Evolutionary conservation across 1,140 invertebrate species (phyloP).

Genomic region (Zeugodacus cucurbitae): DNA sequence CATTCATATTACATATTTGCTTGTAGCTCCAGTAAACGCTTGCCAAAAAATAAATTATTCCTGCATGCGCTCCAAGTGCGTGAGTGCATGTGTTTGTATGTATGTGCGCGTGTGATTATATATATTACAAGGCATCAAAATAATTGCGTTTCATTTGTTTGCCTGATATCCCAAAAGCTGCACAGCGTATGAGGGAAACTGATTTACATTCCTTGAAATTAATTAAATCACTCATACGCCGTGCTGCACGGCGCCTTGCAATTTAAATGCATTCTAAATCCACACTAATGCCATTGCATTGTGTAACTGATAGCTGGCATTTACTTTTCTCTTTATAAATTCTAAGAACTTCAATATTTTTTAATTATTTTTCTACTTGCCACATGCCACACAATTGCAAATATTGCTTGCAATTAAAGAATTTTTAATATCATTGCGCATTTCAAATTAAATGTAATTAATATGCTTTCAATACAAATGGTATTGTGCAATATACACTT

Average conservation of each 20-base stretch:
- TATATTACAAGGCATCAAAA: neutral
- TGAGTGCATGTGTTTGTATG: neutral
- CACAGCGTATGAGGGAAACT: neutral
- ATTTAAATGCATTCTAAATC: no score
- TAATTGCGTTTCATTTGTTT: neutral
- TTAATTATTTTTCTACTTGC: no score
- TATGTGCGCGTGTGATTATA: neutral
- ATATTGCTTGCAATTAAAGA: no score
- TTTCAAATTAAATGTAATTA: no score
- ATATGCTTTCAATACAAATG: no score
- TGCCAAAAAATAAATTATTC: neutral
- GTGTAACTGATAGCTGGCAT: neutral
- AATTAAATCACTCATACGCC: slow-evolving; percentile 5
- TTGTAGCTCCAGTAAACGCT: no score
- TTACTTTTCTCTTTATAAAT: no score
- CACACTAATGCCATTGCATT: neutral
- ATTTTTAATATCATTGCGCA: no score
- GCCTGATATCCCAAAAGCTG: neutral
- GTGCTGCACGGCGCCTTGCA: neutral
- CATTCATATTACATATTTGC: no score
- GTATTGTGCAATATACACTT: no score
- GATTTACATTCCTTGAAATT: neutral
- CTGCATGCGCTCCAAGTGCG: neutral
- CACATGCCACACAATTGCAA: no score
- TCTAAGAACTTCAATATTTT: no score